Conservation (phyloP, 2,797 vertebrate genomes). For the Falco cherrug region DNA sequence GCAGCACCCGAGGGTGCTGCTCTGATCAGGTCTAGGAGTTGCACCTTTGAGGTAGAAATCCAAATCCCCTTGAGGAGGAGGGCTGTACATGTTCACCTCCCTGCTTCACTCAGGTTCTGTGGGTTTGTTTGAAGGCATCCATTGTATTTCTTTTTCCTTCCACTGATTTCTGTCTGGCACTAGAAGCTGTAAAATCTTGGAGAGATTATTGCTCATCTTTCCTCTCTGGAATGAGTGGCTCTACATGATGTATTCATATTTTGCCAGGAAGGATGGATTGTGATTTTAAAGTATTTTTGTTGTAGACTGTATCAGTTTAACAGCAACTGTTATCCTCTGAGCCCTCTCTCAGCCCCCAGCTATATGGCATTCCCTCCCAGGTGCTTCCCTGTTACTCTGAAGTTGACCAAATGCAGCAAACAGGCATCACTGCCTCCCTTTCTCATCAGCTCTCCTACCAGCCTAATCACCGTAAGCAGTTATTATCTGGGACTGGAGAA, state of each 20-base stretch:
- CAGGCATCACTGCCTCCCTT: not conserved
- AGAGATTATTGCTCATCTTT: not conserved
- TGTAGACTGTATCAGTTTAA: not conserved
- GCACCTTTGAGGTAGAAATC: not conserved
- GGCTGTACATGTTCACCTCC: not conserved
- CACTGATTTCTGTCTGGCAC: not conserved
- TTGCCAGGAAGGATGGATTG: not conserved
- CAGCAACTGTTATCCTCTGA: not conserved
- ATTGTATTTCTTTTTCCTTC: not conserved
- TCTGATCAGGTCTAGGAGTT: not conserved
- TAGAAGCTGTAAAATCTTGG: not conserved
- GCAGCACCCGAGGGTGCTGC: not conserved
- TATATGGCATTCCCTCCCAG: not conserved
- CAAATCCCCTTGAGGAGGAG: not conserved
- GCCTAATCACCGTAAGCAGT: not conserved
- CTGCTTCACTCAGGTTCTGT: not conserved
- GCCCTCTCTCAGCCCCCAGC: not conserved
- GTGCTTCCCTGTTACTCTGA: not conserved
- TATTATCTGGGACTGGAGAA: not conserved
- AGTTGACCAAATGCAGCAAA: not conserved
- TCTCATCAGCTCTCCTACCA: not conserved
- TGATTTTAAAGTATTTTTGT: not conserved
- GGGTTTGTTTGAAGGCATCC: not conserved
- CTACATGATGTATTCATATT: not conserved
- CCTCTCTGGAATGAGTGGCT: not conserved